phyloP scores from a whole-genome alignment of 2,113 vertebrate genomes.

The Urocolius indicus region DNA sequence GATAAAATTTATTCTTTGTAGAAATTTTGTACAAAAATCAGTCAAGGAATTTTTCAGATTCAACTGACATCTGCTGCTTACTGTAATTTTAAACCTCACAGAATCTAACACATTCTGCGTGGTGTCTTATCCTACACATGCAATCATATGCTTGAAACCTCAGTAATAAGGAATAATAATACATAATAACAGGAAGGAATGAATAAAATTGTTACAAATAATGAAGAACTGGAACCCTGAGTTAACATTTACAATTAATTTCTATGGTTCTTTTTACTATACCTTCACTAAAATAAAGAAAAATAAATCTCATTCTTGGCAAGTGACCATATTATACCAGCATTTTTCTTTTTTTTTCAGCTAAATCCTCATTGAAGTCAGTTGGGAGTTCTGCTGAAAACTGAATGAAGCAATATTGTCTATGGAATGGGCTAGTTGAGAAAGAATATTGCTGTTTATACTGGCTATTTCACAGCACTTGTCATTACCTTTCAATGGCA shows the following conservation, averaged over 20 bases:
- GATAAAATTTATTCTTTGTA: constrained; percentile 21
- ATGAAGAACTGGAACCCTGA: background rate
- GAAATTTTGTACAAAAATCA: constrained; percentile 31
- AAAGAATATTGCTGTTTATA: constrained; percentile 7
- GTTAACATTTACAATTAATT: background rate
- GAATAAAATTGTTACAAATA: background rate
- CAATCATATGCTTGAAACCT: background rate
- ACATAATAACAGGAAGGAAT: background rate
- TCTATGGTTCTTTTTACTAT: background rate
- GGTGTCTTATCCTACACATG: background rate
- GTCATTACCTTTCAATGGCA: constrained; percentile 33
- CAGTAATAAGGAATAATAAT: background rate
- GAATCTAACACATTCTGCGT: background rate
- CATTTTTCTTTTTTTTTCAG: background rate
- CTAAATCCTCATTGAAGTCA: background rate
- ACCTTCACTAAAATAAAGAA: background rate
- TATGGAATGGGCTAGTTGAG: background rate
- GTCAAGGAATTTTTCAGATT: background rate
- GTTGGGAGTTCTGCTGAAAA: background rate
- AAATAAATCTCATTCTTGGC: background rate
- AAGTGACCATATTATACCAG: background rate
- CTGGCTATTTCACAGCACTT: constrained; percentile 1
- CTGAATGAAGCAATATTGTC: background rate
- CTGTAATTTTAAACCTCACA: background rate
- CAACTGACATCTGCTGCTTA: background rate